A percentile compares a stretch with the other conserved stretches of the same genome.
These are phyloP conservation scores for Tringa solitaria DNA, from an alignment of 2,113 vertebrate species.

Conservation along the genomic window DNA sequence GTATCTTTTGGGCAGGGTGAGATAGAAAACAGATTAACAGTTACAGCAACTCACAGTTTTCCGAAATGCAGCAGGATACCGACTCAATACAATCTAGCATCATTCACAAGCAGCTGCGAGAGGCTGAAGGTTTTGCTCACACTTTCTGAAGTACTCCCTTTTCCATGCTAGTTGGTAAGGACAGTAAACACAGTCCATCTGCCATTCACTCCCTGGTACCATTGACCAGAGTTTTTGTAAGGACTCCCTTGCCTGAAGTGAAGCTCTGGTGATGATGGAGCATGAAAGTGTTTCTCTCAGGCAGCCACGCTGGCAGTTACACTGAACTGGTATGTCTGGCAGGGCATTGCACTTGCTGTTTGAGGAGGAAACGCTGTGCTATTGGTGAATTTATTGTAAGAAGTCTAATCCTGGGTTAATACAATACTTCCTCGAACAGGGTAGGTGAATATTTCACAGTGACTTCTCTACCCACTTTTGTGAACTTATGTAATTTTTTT, in stretches of 20 bases:
- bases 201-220: background rate
- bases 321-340: background rate
- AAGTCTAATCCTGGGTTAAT: background rate
- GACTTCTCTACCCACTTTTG: background rate
- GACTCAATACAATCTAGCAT: background rate
- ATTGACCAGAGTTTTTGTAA: background rate
- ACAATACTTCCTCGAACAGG: background rate
- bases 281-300: background rate
- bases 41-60: background rate
- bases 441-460: background rate
- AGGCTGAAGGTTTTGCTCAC: background rate
- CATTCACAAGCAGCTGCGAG: slow-evolving; percentile 20
- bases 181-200: slow-evolving; percentile 25
- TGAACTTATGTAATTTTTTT: background rate
- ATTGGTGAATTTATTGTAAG: background rate
- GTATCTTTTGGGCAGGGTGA: background rate
- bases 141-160: background rate
- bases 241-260: background rate
- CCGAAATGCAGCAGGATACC: background rate
- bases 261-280: background rate
- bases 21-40: background rate
- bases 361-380: background rate
- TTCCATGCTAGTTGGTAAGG: background rate
- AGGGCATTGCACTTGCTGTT: background rate
- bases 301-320: background rate